Conservation (phyloP, 1,140 invertebrate species). For the Drosophila kanapiae region DNA sequence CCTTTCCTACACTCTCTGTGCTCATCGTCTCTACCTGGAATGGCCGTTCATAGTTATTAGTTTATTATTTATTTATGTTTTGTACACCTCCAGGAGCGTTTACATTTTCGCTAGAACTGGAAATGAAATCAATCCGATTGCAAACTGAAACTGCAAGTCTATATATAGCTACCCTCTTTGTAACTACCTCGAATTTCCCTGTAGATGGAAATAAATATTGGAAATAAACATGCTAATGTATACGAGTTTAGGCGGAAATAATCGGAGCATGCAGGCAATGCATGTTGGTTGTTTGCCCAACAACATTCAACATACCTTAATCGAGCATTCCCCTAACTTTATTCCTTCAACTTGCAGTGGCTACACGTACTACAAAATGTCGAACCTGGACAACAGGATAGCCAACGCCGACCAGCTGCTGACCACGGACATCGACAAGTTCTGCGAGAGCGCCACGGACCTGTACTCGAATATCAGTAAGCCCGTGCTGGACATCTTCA, state of each 20-base stretch:
- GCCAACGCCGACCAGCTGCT: conserved; percentile 98
- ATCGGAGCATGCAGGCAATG: neutral
- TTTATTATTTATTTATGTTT: too few species aligned
- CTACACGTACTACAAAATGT: conserved; percentile 99
- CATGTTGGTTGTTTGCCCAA: neutral
- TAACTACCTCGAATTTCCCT: too few species aligned
- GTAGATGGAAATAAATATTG: neutral
- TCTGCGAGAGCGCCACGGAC: conserved; percentile 97
- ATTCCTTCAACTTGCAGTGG: conserved; percentile 87
- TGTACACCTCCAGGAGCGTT: too few species aligned
- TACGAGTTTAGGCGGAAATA: neutral
- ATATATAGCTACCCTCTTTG: too few species aligned
- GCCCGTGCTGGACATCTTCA: conserved; percentile 96
- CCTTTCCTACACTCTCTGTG: too few species aligned
- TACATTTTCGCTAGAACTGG: too few species aligned
- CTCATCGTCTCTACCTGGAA: too few species aligned
- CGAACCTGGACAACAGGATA: conserved; percentile 97
- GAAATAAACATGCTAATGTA: neutral
- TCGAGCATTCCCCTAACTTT: neutral
- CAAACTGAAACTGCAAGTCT: too few species aligned
- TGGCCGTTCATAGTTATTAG: too few species aligned
- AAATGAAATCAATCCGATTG: too few species aligned
- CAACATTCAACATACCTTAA: neutral
- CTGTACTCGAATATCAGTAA: conserved; percentile 99
- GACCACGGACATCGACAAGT: conserved; percentile 98